Base-by-base conservation (phyloP, 1,140 invertebrate genomes). In the Tetramorium simillimum region DNA sequence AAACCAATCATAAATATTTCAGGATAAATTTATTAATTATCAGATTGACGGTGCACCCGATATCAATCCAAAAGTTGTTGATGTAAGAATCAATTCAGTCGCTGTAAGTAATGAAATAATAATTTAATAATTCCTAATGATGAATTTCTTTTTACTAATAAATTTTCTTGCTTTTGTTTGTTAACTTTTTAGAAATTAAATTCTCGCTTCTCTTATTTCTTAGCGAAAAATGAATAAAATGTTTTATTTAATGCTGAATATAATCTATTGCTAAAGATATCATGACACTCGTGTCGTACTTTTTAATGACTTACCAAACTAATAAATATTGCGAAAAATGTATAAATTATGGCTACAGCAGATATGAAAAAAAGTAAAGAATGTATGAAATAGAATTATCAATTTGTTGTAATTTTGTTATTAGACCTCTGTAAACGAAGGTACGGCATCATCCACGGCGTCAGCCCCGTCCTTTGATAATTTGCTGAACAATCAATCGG, bases 11-110 rank as follows among this genome's bases (percentile, higher is more conserved):
- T 69, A 72, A 89, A 89, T 88, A 77, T 92, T 90, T 87, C 91
- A 95, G 94, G 94, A 95, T 76, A 95, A 94, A 91, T 93, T 94
- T 87, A 92, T 94, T 81, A 94, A 95, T 90, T 95, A 95, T 87
- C 95, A 94, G 94, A 93, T 86, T 78, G 91, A 94, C 62, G 91
- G 91, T 33, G 87, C 91, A 60, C 80, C 91, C n/a, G 92, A 91
- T 46, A 78, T 89, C 81, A 92, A 92, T 89, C 92, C 94, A 24
- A 87, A 92, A 78, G 92, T 94, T 77, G 87, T 94, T 75, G 93
- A 91, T 89, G 93, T 95, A 43, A 94, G 92, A 80, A 93, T 95
- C 80, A 95, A 95, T 92, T 95, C 94, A 58, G 87, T 94, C 58
- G 92, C 94, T 70, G 95, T 95, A 92, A 94, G 94, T 91, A 69